Percentiles rank a stretch among this genome's conserved stretches.
Conservation (phyloP, 2,113 vertebrate genomes). For the Pangasianodon hypophthalmus region DNA sequence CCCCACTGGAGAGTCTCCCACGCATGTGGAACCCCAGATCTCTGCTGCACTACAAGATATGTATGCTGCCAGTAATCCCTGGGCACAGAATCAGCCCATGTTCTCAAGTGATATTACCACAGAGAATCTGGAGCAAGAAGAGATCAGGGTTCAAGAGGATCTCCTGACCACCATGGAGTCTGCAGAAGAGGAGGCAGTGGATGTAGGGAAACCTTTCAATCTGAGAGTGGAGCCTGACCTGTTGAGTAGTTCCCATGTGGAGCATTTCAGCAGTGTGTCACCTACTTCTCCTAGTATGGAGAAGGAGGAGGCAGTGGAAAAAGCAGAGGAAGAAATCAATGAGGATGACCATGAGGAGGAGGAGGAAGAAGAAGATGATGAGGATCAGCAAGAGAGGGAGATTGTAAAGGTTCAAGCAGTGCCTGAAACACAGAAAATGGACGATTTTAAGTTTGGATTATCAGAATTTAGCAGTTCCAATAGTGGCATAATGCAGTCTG, state of each 20-base stretch:
- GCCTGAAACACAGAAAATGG: conserved; percentile 53
- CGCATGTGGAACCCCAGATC: conserved; percentile 55
- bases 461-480: conserved; percentile 57
- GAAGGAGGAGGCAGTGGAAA: conserved; percentile 73
- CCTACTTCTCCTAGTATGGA: conserved; percentile 62
- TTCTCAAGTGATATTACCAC: conserved; percentile 31
- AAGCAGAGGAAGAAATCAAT: conserved; percentile 78
- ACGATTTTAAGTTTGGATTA: conserved; percentile 62
- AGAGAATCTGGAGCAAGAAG: conserved; percentile 43
- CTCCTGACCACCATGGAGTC: conserved; percentile 54
- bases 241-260: conserved; percentile 46
- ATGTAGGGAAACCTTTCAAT: conserved; percentile 36
- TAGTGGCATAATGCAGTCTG: conserved; percentile 68
- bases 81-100: conserved; percentile 49
- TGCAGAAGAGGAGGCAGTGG: conserved; percentile 29
- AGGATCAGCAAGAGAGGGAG: conserved; percentile 69
- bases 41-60: conserved; percentile 56
- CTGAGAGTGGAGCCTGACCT: conserved; percentile 49
- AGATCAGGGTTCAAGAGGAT: conserved; percentile 57
- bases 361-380: conserved; percentile 62
- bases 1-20: conserved; percentile 59
- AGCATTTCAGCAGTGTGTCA: conserved; percentile 48
- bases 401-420: conserved; percentile 63
- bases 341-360: conserved; percentile 69
- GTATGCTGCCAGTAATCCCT: conserved; percentile 55